Evolutionary conservation across 2,888 invertebrate genomes (phyloP).

Genomic region (Crematogaster levior): DNA sequence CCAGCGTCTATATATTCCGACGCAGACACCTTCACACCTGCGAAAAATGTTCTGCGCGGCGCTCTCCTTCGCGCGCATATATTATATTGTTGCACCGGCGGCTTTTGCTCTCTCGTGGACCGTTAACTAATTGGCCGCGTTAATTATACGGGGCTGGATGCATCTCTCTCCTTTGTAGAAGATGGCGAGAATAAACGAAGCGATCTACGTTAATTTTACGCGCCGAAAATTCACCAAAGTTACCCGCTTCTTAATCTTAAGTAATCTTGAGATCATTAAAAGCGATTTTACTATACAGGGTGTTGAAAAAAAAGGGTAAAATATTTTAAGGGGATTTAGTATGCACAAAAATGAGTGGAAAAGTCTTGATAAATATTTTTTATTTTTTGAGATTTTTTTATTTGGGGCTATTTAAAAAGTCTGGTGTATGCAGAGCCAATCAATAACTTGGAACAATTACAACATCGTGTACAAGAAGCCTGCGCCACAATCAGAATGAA

Average conservation of each 20-base stretch:
- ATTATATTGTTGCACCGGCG: background rate
- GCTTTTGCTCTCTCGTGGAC: background rate
- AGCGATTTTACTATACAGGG: background rate
- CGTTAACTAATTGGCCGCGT: background rate
- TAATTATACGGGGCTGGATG: background rate
- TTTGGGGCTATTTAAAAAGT: too few species aligned
- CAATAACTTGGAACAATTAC: too few species aligned
- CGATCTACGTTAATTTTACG: background rate
- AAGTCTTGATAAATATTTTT: too few species aligned
- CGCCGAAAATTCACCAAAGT: background rate
- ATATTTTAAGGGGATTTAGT: too few species aligned
- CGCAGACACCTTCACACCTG: conserved; percentile 3
- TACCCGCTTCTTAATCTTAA: background rate
- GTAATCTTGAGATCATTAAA: background rate
- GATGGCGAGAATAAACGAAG: background rate
- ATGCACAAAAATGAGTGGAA: too few species aligned
- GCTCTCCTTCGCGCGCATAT: background rate
- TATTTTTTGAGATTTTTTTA: too few species aligned
- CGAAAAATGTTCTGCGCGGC: background rate
- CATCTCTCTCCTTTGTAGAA: background rate
- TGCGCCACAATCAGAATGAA: too few species aligned
- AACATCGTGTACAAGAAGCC: too few species aligned
- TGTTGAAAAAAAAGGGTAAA: too few species aligned
- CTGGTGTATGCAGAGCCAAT: too few species aligned
- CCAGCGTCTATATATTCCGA: background rate